These are phyloP conservation scores for Cephalopachus bancanus DNA, from an alignment of 2,797 vertebrate species.

Conservation along the genomic window DNA sequence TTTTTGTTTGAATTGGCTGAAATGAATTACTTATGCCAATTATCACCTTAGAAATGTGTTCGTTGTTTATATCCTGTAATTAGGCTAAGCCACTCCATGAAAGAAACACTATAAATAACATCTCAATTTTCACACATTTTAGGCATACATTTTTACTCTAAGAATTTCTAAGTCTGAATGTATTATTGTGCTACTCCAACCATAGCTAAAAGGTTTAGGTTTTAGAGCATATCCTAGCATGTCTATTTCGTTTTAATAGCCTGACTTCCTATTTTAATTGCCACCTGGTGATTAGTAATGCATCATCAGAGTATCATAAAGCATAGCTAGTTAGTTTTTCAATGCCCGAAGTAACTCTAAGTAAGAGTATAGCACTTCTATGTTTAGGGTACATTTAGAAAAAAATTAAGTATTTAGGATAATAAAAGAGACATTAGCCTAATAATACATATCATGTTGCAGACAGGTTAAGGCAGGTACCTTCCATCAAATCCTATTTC, in stretches of 20 bases:
- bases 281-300: conserved; percentile 8
- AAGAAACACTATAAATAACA: background rate
- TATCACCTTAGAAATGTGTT: background rate
- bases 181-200: conserved; percentile 11
- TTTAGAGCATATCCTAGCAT: background rate
- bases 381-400: background rate
- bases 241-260: background rate
- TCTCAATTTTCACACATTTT: background rate
- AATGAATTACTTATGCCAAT: background rate
- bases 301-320: background rate
- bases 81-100: background rate
- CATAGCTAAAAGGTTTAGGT: background rate
- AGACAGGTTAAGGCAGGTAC: background rate
- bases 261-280: conserved; percentile 38
- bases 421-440: background rate
- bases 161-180: background rate
- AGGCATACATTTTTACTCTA: background rate
- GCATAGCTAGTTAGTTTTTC: background rate
- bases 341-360: background rate
- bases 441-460: background rate
- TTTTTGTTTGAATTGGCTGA: background rate
- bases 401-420: background rate
- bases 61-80: background rate
- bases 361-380: background rate
- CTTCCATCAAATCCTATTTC: background rate